Conservation (phyloP, 92 coral and sea anemone species). For the Zoanthus solanderi region DNA sequence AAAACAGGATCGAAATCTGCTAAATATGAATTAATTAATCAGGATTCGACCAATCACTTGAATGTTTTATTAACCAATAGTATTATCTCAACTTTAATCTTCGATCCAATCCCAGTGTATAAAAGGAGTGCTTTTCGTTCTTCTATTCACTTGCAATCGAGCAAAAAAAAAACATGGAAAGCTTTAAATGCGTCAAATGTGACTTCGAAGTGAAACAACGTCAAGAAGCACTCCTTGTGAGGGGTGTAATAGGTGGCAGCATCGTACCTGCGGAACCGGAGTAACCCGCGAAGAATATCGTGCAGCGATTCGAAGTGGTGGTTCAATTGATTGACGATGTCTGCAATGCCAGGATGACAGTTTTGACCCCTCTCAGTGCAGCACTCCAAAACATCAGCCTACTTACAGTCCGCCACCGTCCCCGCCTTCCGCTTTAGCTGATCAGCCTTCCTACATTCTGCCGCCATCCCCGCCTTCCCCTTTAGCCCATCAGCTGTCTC, state of each 20-base stretch:
- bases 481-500: not conserved
- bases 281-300: not conserved
- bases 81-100: not conserved
- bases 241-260: conserved; percentile 30
- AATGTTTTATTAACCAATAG: not conserved
- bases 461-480: not conserved
- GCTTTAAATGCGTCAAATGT: not conserved
- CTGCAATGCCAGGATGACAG: not conserved
- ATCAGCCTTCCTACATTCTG: not conserved
- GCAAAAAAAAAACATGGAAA: not conserved
- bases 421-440: not conserved
- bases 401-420: not conserved
- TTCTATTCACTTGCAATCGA: not conserved
- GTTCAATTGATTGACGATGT: not conserved
- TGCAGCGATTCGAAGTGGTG: not conserved
- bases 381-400: not conserved
- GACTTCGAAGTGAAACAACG: not conserved
- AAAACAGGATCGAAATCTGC: not conserved
- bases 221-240: conserved; percentile 18
- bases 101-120: not conserved
- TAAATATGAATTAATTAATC: not conserved
- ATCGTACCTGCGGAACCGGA: conserved; percentile 20
- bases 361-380: not conserved
- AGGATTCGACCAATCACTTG: not conserved
- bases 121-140: not conserved